Evolutionary conservation across 2,888 invertebrate species (phyloP).

Genomic region (Cantharis flavilabris): DNA sequence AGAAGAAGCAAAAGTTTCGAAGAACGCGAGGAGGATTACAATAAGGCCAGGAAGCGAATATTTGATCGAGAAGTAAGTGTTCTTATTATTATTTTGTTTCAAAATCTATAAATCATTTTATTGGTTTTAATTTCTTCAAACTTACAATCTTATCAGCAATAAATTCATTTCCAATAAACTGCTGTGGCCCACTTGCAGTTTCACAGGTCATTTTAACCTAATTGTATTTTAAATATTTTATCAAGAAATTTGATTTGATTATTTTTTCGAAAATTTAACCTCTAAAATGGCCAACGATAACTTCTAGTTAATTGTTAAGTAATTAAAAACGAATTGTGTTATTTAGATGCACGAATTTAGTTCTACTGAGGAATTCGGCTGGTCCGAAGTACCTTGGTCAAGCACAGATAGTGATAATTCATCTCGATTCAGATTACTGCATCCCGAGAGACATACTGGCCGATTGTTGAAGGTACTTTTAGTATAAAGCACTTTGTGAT

Average conservation of each 20-base stretch:
- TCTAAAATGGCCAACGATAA: neutral
- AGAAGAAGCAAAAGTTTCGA: slow-evolving; percentile 85
- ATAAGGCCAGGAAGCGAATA: slow-evolving; percentile 82
- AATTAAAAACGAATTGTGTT: neutral
- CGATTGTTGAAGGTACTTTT: slow-evolving; percentile 58
- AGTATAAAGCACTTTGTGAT: neutral
- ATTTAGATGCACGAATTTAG: slow-evolving; percentile 52
- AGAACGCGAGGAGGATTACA: slow-evolving; percentile 89
- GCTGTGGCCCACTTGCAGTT: neutral
- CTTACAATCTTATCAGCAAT: neutral
- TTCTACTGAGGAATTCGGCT: slow-evolving; percentile 58
- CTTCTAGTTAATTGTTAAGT: neutral
- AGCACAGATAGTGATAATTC: slow-evolving; percentile 60
- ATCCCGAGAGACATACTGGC: slow-evolving; percentile 55
- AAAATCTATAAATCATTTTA: neutral
- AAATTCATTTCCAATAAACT: neutral
- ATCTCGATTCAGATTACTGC: slow-evolving; percentile 53
- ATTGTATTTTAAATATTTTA: neutral
- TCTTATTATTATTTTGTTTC: neutral
- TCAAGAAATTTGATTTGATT: neutral
- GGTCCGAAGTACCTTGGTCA: slow-evolving; percentile 60
- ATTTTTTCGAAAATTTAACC: neutral
- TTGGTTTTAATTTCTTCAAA: neutral
- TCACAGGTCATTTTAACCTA: neutral
- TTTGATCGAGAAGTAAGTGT: slow-evolving; percentile 62